Evolutionary conservation across 1,140 invertebrate species (phyloP).

Genomic region (Tetragnatha versicolor): DNA sequence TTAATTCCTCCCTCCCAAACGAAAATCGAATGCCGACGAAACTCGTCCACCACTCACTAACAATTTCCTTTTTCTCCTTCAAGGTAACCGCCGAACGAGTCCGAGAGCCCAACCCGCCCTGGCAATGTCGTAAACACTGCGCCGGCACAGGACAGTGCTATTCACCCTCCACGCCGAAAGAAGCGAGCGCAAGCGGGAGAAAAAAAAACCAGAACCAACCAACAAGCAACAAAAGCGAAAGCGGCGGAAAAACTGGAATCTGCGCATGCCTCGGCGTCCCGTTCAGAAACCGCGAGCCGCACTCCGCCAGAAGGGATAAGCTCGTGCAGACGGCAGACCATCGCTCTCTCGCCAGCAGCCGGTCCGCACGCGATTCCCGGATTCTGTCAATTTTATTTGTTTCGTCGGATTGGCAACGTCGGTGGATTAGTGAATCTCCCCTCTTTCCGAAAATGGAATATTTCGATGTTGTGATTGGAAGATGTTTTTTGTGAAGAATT

Average conservation of each 20-base stretch:
- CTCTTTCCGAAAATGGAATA: too few relatives aligned
- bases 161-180: not conserved
- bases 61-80: not conserved
- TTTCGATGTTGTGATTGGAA: too few relatives aligned
- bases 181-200: not conserved
- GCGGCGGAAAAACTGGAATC: conserved; percentile 13
- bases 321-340: not conserved
- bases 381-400: too few relatives aligned
- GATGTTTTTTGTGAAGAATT: too few relatives aligned
- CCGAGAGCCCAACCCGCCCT: not conserved
- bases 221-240: not conserved
- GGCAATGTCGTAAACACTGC: not conserved
- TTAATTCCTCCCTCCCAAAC: too few relatives aligned
- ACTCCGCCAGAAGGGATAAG: not conserved
- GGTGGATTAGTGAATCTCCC: too few relatives aligned
- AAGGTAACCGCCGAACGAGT: not conserved
- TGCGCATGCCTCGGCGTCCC: conserved; percentile 31
- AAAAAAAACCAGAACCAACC: not conserved
- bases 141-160: not conserved
- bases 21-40: too few relatives aligned
- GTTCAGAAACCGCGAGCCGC: conserved; percentile 22
- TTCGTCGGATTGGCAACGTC: too few relatives aligned
- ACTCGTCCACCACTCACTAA: too few relatives aligned
- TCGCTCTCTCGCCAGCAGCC: not conserved
- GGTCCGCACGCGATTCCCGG: not conserved